Evolutionary conservation across 2,888 invertebrate species (phyloP).

Genomic region (Osedax frankpressi): DNA sequence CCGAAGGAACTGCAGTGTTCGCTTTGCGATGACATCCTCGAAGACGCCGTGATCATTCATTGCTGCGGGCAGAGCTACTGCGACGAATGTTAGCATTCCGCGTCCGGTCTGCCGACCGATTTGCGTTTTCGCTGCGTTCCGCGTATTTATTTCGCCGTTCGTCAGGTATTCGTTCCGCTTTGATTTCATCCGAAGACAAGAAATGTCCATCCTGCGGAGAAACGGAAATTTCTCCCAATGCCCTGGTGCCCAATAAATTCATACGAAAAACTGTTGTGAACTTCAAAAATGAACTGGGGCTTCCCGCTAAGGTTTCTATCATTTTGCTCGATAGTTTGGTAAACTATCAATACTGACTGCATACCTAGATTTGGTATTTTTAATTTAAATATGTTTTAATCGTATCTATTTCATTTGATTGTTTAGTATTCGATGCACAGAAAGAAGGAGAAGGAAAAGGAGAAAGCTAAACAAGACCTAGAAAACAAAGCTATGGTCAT

Average conservation of each 20-base stretch:
- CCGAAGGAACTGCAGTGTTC: slow-evolving; percentile 83
- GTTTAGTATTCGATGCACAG: too few relatives aligned
- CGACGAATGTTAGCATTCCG: slow-evolving; percentile 72
- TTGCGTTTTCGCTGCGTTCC: not conserved
- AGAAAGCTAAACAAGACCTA: too few relatives aligned
- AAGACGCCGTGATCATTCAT: slow-evolving; percentile 91
- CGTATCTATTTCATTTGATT: too few relatives aligned
- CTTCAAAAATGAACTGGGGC: slow-evolving; percentile 77
- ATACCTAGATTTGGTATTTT: too few relatives aligned
- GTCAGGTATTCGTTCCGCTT: slow-evolving; percentile 69
- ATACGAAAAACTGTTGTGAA: slow-evolving; percentile 73
- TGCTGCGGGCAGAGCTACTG: slow-evolving; percentile 97
- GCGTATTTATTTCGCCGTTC: too few relatives aligned
- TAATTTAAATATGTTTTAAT: too few relatives aligned
- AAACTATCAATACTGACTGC: too few relatives aligned
- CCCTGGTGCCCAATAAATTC: slow-evolving; percentile 77
- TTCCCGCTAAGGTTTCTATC: too few relatives aligned
- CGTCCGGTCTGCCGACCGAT: slow-evolving; percentile 25
- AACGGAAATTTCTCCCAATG: slow-evolving; percentile 68
- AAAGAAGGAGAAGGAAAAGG: too few relatives aligned
- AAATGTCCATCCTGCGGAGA: slow-evolving; percentile 88
- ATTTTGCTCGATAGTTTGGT: too few relatives aligned
- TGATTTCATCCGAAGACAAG: slow-evolving; percentile 83
- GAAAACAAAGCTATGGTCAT: too few relatives aligned
- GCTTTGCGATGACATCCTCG: slow-evolving; percentile 77